phyloP scores from a whole-genome alignment of 2,113 vertebrate species.

The Archocentrus centrarchus region DNA sequence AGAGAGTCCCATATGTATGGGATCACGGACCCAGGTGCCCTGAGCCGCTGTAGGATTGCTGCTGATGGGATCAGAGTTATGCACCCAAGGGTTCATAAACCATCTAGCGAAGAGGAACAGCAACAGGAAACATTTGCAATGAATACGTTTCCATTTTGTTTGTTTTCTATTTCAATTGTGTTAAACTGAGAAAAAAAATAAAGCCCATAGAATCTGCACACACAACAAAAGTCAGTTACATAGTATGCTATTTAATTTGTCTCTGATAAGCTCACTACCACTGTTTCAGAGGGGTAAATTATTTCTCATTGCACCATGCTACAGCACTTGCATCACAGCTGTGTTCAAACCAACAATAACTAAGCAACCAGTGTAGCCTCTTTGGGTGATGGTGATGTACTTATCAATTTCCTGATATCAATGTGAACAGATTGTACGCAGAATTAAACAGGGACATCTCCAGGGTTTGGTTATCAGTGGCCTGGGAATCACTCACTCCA shows the following conservation, averaged over 20 bases:
- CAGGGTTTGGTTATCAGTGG: conserved; percentile 53
- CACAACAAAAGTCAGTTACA: conserved; percentile 25
- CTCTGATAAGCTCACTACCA: conserved; percentile 38
- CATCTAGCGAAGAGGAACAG: conserved; percentile 40
- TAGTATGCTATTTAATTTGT: conserved; percentile 56
- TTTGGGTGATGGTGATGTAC: conserved; percentile 41
- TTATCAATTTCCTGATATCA: conserved; percentile 64
- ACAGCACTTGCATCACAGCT: conserved; percentile 30
- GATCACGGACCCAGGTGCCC: conserved; percentile 30
- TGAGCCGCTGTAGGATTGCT: conserved; percentile 1
- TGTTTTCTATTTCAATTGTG: conserved; percentile 53
- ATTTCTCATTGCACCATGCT: conserved; percentile 27
- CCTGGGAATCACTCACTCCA: conserved; percentile 47
- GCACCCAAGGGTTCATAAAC: conserved; percentile 26
- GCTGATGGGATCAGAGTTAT: conserved; percentile 47
- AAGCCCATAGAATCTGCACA: conserved; percentile 69
- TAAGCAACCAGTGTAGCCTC: conserved; percentile 55
- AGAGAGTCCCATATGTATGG: not conserved
- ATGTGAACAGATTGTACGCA: conserved; percentile 56
- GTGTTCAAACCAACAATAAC: conserved; percentile 50
- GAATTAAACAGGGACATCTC: conserved; percentile 53
- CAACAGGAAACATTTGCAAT: conserved; percentile 16
- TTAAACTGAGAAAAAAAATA: conserved; percentile 21
- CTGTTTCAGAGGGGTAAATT: conserved; percentile 49
- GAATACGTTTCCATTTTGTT: conserved; percentile 36